Conservation (phyloP, 2,113 vertebrate genomes). For the Phycodurus eques region DNA sequence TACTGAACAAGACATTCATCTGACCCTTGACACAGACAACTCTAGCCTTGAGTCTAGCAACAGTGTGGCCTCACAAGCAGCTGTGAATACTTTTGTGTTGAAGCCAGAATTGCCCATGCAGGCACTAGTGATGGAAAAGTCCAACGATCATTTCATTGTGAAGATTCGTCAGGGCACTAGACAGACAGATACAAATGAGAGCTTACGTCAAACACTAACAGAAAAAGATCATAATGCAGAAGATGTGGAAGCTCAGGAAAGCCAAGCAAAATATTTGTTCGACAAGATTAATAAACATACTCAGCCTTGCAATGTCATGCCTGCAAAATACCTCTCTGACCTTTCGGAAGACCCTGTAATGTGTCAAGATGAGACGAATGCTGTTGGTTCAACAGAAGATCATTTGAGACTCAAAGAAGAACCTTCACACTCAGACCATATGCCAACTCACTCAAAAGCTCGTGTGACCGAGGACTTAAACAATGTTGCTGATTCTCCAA, state of each 20-base stretch:
- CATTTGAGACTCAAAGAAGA: background rate
- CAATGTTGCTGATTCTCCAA: background rate
- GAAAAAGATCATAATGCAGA: slow-evolving; percentile 12
- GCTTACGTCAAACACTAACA: slow-evolving; percentile 23
- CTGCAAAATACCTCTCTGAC: background rate
- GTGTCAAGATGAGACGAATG: background rate
- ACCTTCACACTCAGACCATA: background rate
- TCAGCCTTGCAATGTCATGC: background rate
- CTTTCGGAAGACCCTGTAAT: background rate
- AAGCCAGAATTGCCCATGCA: slow-evolving; percentile 89
- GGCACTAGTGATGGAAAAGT: slow-evolving; percentile 93
- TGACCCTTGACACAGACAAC: slow-evolving; percentile 92
- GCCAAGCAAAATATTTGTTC: background rate
- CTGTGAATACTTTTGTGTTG: slow-evolving; percentile 74
- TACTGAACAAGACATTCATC: slow-evolving; percentile 90
- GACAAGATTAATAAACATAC: background rate
- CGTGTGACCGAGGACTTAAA: background rate
- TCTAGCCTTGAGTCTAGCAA: slow-evolving; percentile 84
- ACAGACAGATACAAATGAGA: slow-evolving; percentile 26
- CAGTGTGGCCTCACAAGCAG: slow-evolving; percentile 66
- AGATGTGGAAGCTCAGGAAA: background rate
- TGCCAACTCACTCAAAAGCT: background rate
- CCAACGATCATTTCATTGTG: slow-evolving; percentile 93
- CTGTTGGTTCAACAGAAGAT: background rate
- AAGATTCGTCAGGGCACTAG: slow-evolving; percentile 82